phyloP scores from a whole-genome alignment of 2,888 invertebrate species.

The Vanessa cardui region DNA sequence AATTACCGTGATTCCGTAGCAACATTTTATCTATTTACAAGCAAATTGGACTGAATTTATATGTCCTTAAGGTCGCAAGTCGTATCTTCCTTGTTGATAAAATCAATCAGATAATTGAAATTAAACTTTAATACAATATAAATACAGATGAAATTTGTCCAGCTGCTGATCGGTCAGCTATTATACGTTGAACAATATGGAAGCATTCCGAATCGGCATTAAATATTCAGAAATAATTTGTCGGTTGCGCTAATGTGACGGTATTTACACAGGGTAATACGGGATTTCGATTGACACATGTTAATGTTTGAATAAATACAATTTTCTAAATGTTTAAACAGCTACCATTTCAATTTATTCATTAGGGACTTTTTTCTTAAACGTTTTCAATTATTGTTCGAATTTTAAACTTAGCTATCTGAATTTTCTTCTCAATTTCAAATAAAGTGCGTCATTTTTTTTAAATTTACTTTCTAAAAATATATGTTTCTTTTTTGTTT shows the following conservation, averaged over 20 bases:
- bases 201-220: conserved; percentile 43
- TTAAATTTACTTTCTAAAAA: no score
- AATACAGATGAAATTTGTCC: conserved; percentile 15
- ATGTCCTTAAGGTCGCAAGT: conserved; percentile 27
- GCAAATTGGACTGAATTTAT: conserved; percentile 31
- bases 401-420: no score
- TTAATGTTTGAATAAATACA: conserved; percentile 25
- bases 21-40: conserved; percentile 8
- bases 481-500: no score
- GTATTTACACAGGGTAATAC: conserved; percentile 43
- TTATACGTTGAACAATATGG: conserved; percentile 45
- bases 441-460: no score
- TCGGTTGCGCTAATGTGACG: conserved; percentile 45
- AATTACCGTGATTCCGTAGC: conserved; percentile 20
- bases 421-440: no score
- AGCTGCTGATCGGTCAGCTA: conserved; percentile 28
- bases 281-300: conserved; percentile 38
- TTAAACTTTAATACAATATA: conserved; percentile 22
- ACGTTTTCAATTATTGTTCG: no score
- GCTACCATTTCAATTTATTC: conserved; percentile 10
- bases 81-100: conserved; percentile 25
- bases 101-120: conserved; percentile 26
- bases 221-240: conserved; percentile 57
- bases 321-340: conserved; percentile 19
- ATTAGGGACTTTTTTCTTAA: neutral